Base-by-base conservation (phyloP, 2,888 invertebrate genomes). In the Argyresthia albistria region DNA sequence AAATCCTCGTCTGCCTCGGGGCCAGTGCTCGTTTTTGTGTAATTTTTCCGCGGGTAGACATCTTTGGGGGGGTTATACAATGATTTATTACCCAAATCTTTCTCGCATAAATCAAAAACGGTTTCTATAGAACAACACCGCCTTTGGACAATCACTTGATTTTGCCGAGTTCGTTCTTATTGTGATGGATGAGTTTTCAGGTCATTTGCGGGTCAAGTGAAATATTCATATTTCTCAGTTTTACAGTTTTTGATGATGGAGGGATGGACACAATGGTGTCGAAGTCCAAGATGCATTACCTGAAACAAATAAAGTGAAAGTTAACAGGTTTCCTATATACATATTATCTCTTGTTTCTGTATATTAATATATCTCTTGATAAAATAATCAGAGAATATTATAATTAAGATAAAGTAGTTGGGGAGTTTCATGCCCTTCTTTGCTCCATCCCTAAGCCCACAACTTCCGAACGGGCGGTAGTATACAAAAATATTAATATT, bases 21-120 rank as follows among this genome's bases (percentile, higher is more conserved):
- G 37, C 37, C 9, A 14, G 9, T 12, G 43, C 49, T 54, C 58
- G 57, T 54, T 68, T 70, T 63, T 62, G 58, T 66, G 60, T 66
- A 70, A 70, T 71, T 73, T 72, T 73, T 69, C 67, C 66, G 61
- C 58, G 58, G 59, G 35, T 59, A 56, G 62, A 60, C 64, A 70
- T 67, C 71, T 60, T 61, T 53, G 59, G 46, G 53, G 58, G 35
- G 61, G 64, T 60, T 59, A 62, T 62, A 55, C 59, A 60, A 63
- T 80, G 84, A 83, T 84, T 83, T 82, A 84, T 73, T 76, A 69
- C 56, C 64, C 70, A 74, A 56, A 81, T 80, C 81, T 83, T 80
- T 77, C 73, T 69, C 66, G 70, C 79, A 74, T 86, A 82, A 83
- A 84, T 86, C 83, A 83, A 71, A 72, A 72, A 63, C 62, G 66